Conservation (phyloP, 2,113 vertebrate species). For the Chamaetylas fuelleborni region DNA sequence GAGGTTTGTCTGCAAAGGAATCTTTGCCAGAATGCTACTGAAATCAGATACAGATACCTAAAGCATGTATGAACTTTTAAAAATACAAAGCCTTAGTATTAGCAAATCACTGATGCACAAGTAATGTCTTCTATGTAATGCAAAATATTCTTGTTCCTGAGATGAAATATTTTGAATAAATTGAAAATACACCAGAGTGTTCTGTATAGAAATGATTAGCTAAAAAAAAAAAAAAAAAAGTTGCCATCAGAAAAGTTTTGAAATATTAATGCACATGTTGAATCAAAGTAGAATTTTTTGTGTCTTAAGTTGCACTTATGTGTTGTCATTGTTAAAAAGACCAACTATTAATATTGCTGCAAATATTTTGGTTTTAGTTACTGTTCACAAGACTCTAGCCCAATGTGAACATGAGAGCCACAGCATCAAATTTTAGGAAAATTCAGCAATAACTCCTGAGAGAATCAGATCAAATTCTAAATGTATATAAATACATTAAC, state of each 20-base stretch:
- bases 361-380: background rate
- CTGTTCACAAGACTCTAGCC: background rate
- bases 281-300: background rate
- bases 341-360: background rate
- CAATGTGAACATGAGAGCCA: background rate
- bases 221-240: background rate
- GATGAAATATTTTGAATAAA: background rate
- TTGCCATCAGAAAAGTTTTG: background rate
- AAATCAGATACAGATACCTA: background rate
- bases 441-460: background rate
- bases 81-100: background rate
- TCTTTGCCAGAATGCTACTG: background rate
- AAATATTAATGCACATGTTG: background rate
- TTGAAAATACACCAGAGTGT: background rate
- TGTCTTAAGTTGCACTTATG: background rate
- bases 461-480: background rate
- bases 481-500: background rate
- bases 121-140: background rate
- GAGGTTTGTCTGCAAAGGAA: background rate
- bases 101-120: conserved; percentile 2
- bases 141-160: background rate
- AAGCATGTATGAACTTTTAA: background rate
- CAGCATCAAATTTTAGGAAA: background rate
- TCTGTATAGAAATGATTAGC: background rate
- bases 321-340: background rate